Base-by-base conservation (phyloP, 1,140 invertebrate genomes). In the Drosophila kohkoa region DNA sequence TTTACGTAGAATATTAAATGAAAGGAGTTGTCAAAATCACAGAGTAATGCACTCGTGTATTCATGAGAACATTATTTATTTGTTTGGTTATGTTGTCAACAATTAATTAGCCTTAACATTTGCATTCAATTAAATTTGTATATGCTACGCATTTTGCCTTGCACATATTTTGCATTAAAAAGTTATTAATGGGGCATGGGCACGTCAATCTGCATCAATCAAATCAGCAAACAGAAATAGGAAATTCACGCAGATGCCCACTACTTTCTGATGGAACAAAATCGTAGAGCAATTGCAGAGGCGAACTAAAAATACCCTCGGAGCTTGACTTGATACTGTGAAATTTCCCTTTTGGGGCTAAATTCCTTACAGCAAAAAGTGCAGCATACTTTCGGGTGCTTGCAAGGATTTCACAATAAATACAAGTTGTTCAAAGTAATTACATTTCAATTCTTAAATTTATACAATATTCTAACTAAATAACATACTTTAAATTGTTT, bases 41-140 rank as follows among this genome's bases (percentile, higher is more conserved):
- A 30, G 51, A 52, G 11, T 52, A 52, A 52, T 32, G 51, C 28
- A 52, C 51, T 28, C 20, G 32, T 43, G 1, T 43, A 43, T 13
- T 38, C 10, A 35, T 20, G 52, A 38, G 25, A 38, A 35, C 32
- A 55, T 30, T 46, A 55, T 11, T 46, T 66, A n/a, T 67, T 7
- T 70, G n/a, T 55, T 5, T 70, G 49, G 38, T 45, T 63, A 55
- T 63, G 58, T 70, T 63, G n/a, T 16, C 70, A 78, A 64, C 79
- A 75, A 79, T 81, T 75, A 81, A 79, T 85, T 78, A 86, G 70
- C 60, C 55, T 75, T 59, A 71, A 80, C 82, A 87, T 82, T 82
- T 86, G 79, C 82, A 87, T 88, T 87, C 78, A 87, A 88, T 86
- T 86, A 88, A 88, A 82, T 65, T 71, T 70, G 45, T 66, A 79